Evolutionary conservation across 1,140 invertebrate species (phyloP).

Genomic region (Muscidifurax raptorellus): DNA sequence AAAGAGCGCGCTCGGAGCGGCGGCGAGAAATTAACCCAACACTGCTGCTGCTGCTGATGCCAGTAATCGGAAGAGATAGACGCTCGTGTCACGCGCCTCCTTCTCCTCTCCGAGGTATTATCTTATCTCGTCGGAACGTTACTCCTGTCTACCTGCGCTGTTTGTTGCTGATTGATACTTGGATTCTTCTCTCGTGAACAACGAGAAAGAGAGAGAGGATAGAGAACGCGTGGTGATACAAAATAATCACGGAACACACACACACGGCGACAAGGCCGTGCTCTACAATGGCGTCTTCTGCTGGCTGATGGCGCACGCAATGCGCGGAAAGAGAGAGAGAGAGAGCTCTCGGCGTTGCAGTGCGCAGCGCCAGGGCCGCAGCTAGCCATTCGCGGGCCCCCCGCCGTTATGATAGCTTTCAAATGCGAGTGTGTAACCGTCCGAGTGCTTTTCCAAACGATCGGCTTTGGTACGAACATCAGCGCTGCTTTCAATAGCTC

Average conservation of each 20-base stretch:
- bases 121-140: no score
- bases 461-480: no score
- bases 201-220: background rate
- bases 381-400: background rate
- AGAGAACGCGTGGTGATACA: background rate
- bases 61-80: background rate
- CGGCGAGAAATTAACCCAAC: background rate
- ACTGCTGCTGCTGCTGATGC: background rate
- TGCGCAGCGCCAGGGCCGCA: background rate
- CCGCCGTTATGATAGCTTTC: background rate
- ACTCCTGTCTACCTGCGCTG: background rate
- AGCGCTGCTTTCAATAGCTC: no score
- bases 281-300: slow-evolving; percentile 49
- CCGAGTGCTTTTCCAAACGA: no score
- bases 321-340: background rate
- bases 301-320: background rate
- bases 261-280: slow-evolving; percentile 25
- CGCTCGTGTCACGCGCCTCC: background rate
- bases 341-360: background rate
- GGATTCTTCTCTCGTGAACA: background rate
- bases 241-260: slow-evolving; percentile 23
- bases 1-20: background rate
- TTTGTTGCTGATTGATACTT: background rate
- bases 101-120: no score
- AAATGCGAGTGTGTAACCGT: no score